A percentile compares a stretch with the other conserved stretches of the same genome.
Evolutionary conservation across 64 coral and sea anemone genomes (phyloP).

Genomic region (Platygyra sinensis): DNA sequence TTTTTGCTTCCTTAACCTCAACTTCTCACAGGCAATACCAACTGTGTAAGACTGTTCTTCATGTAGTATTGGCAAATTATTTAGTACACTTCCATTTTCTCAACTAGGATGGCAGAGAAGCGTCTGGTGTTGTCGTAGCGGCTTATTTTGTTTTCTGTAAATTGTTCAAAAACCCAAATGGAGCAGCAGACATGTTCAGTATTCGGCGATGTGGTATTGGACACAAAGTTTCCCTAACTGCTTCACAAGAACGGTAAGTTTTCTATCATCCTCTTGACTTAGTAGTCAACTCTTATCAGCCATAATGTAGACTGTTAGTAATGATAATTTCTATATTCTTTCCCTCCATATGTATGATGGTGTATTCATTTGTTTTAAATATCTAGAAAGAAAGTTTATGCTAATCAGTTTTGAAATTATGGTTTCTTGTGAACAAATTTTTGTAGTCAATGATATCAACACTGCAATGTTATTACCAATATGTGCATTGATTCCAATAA

Average conservation of each 20-base stretch:
- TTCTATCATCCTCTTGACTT: too few relatives aligned
- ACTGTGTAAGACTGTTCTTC: too few relatives aligned
- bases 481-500: too few relatives aligned
- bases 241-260: conserved; percentile 90
- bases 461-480: too few relatives aligned
- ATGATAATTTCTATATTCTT: too few relatives aligned
- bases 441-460: neutral
- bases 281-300: too few relatives aligned
- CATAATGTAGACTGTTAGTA: too few relatives aligned
- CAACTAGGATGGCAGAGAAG: conserved; percentile 78
- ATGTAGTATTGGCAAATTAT: neutral
- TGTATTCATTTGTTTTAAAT: too few relatives aligned
- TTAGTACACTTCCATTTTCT: neutral
- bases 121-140: conserved; percentile 83
- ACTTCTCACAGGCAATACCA: too few relatives aligned
- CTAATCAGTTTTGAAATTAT: neutral
- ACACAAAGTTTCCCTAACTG: conserved; percentile 81
- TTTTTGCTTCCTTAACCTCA: too few relatives aligned
- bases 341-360: neutral
- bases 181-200: conserved; percentile 96
- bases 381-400: too few relatives aligned
- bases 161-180: conserved; percentile 94
- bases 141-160: conserved; percentile 98
- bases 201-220: conserved; percentile 95
- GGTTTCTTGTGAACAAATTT: neutral